Percentiles rank a stretch among this genome's conserved stretches.
phyloP scores from a whole-genome alignment of 1,140 invertebrate species.

The Piezodorus guildinii region DNA sequence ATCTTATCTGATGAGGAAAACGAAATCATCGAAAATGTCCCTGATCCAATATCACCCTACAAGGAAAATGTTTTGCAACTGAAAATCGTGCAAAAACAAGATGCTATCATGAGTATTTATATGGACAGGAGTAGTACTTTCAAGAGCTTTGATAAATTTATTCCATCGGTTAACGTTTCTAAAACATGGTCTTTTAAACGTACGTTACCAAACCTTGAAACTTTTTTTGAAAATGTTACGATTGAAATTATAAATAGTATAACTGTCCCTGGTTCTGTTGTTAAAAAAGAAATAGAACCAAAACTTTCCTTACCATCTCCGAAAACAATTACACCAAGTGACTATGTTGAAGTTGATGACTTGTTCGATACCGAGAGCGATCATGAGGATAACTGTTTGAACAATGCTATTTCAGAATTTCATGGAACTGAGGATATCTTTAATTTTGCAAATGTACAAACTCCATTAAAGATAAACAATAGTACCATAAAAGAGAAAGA shows the following conservation, averaged over 20 bases:
- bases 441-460: too few species aligned
- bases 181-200: neutral
- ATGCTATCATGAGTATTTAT: neutral
- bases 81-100: too few species aligned
- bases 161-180: neutral
- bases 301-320: neutral
- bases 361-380: conserved; percentile 13
- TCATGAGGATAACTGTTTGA: neutral
- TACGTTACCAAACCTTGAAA: neutral
- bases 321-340: neutral
- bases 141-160: neutral
- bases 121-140: neutral
- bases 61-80: too few species aligned
- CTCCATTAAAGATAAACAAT: too few species aligned
- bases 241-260: neutral
- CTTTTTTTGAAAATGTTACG: neutral
- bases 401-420: too few species aligned
- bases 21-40: neutral
- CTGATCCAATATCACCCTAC: neutral
- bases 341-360: conserved; percentile 18
- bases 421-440: too few species aligned
- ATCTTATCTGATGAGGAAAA: conserved; percentile 1
- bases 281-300: neutral
- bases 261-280: too few species aligned
- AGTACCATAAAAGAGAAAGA: too few species aligned